Evolutionary conservation across 2,888 invertebrate species (phyloP).

Genomic region (Scrobipalpa atriplicella): DNA sequence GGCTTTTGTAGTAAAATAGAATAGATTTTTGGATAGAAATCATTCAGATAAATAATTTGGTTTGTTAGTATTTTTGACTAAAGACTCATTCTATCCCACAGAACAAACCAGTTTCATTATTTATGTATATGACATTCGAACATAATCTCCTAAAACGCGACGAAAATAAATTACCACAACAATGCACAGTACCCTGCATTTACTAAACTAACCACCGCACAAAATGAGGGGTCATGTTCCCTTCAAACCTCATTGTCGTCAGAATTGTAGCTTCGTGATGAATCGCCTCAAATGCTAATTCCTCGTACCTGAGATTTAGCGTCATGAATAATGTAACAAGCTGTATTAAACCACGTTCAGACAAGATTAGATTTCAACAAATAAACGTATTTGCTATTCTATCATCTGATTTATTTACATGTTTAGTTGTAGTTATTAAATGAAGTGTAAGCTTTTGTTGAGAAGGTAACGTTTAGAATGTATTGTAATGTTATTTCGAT

Average conservation of each 20-base stretch:
- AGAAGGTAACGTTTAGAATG: not conserved
- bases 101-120: not conserved
- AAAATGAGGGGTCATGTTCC: slow-evolving; percentile 60
- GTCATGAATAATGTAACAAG: slow-evolving; percentile 23
- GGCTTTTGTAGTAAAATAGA: too few species aligned
- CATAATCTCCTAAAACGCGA: slow-evolving; percentile 27
- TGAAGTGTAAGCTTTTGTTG: slow-evolving; percentile 51
- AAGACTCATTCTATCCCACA: not conserved
- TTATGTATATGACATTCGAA: not conserved
- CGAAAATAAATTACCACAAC: slow-evolving; percentile 14
- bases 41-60: too few species aligned
- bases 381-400: slow-evolving; percentile 23
- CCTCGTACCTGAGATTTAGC: slow-evolving; percentile 49
- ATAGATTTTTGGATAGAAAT: too few species aligned
- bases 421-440: slow-evolving; percentile 55
- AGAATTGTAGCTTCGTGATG: slow-evolving; percentile 43
- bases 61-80: too few species aligned
- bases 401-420: slow-evolving; percentile 33
- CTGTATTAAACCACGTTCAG: slow-evolving; percentile 7
- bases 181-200: not conserved
- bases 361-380: slow-evolving; percentile 19
- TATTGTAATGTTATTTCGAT: slow-evolving; percentile 1
- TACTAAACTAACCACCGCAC: slow-evolving; percentile 35
- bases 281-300: slow-evolving; percentile 55
- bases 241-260: slow-evolving; percentile 48